Base-by-base conservation (phyloP, 1,140 invertebrate genomes). In the Rhopalosiphum padi region DNA sequence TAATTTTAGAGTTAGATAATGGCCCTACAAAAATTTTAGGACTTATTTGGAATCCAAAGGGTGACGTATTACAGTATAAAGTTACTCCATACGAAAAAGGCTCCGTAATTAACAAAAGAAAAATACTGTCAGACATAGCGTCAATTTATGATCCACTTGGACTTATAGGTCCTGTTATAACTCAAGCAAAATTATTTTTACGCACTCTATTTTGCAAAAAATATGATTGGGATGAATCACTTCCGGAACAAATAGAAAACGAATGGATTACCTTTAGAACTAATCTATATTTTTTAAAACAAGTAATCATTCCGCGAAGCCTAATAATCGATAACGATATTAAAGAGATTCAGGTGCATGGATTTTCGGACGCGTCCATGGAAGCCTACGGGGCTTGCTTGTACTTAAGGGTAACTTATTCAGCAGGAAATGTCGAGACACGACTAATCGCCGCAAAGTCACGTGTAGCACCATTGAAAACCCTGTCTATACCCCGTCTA, bases 291-390 rank as follows among this genome's bases (percentile, higher is more conserved):
- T 25, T 18, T 0, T 37, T 91, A 68, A 60, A 35, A 55, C 35
- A 37, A 46, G 25, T 91, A 22, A 37, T 8, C 15, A 60, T 91
- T 46, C 90, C 55, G 23, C 18, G 53, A 91, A 25, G 43, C 15
- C 23, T 91, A 30, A 60, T 25, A 91, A 55, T 22, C 30, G 60
- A 68, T 35, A 21, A 23, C 8, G 41, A 3, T 35, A 41, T 41
- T 6, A 48, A 30, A 2, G n/a, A 25, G 25, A 35, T 94, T n/a
- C 94, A 95, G 94, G 41, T 95, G 9, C 94, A 95, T 90, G 94
- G 94, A 7, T 95, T 95, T 90, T 94, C 93, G 68, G 94, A 95
- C 94, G 94, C 95, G 8, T 94, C 94, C 37, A 91, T 94, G 92
- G 35, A 83, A 23, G 94, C 94, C 60, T 95, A 95, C n/a, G 95